Conservation (phyloP, 2,113 vertebrate genomes). For the human region DNA sequence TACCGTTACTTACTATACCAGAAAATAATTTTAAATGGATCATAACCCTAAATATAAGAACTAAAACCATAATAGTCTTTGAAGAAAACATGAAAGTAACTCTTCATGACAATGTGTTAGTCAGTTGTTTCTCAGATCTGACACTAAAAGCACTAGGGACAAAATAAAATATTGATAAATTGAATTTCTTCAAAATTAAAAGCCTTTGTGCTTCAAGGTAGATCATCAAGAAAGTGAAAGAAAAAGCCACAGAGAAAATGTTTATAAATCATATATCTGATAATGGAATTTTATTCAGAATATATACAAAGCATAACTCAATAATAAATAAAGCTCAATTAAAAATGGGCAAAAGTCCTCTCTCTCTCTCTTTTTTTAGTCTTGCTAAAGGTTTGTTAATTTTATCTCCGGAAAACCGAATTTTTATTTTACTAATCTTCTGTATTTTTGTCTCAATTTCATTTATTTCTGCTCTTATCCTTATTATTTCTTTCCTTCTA, state of each 20-base stretch:
- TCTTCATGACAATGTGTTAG: not conserved
- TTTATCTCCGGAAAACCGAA: not conserved
- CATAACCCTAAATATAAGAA: not conserved
- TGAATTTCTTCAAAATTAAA: slow-evolving; percentile 8
- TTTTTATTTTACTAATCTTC: not conserved
- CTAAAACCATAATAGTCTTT: not conserved
- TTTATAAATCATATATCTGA: not conserved
- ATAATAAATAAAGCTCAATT: not conserved
- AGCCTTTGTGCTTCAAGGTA: not conserved
- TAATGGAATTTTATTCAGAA: not conserved
- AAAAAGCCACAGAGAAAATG: not conserved
- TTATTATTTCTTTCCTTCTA: not conserved
- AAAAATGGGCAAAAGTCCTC: not conserved
- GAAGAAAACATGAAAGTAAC: not conserved
- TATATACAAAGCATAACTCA: not conserved
- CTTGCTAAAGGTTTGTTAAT: not conserved
- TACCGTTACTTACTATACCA: not conserved
- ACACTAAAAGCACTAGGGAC: not conserved
- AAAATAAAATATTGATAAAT: not conserved
- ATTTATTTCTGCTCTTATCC: not conserved
- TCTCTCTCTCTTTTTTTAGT: not conserved
- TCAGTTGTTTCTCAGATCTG: not conserved
- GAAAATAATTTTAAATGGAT: not conserved
- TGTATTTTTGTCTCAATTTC: not conserved
- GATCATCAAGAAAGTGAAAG: not conserved